Percentiles rank a stretch among this genome's conserved stretches.
phyloP scores from a whole-genome alignment of 2,113 vertebrate species.

The Macroglossus sobrinus region DNA sequence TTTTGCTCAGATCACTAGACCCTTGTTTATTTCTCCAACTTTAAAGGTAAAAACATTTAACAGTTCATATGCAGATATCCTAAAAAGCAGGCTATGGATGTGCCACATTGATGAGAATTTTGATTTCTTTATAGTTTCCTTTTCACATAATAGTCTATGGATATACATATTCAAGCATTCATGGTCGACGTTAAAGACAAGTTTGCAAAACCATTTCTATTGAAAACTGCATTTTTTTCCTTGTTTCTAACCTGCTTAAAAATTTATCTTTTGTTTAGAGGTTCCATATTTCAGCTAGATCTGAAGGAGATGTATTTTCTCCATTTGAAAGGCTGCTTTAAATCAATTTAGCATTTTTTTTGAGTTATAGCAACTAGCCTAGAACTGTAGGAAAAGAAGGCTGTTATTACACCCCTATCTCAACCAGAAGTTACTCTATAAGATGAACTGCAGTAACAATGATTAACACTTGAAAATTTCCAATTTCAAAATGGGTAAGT shows the following conservation, averaged over 20 bases:
- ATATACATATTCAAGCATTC: conserved; percentile 32
- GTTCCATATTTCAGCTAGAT: conserved; percentile 5
- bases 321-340: conserved; percentile 45
- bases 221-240: conserved; percentile 30
- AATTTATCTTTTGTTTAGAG: conserved; percentile 49
- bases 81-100: not conserved
- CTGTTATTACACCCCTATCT: not conserved
- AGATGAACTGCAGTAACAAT: conserved; percentile 20
- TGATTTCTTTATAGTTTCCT: conserved; percentile 18
- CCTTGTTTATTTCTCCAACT: not conserved
- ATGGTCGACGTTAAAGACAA: not conserved
- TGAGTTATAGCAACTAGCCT: not conserved
- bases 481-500: conserved; percentile 9
- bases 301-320: conserved; percentile 3
- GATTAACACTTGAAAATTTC: conserved; percentile 31
- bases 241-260: conserved; percentile 48
- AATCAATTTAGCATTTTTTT: conserved; percentile 29
- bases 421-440: not conserved
- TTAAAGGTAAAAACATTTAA: not conserved
- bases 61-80: not conserved
- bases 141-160: not conserved
- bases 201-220: conserved; percentile 15
- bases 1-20: not conserved
- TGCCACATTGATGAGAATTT: not conserved
- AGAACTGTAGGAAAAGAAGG: not conserved